phyloP scores from a whole-genome alignment of 2,113 vertebrate genomes.

The Pollimyrus isidori region DNA sequence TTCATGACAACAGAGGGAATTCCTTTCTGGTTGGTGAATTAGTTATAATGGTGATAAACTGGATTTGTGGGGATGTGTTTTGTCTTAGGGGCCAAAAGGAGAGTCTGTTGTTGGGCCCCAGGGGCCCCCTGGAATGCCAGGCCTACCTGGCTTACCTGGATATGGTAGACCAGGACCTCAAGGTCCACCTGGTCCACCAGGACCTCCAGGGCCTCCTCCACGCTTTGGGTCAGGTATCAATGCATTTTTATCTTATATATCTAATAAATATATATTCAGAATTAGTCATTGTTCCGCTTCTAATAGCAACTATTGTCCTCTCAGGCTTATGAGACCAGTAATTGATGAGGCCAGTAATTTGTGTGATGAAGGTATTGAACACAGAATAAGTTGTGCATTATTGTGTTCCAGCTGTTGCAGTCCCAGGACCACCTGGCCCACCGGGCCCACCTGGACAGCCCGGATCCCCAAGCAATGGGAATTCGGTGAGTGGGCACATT shows the following conservation, averaged over 20 bases:
- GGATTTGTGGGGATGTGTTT: not conserved
- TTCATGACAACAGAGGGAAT: not conserved
- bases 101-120: constrained; percentile 70
- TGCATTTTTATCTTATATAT: not conserved
- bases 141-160: constrained; percentile 75
- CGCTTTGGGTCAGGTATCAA: constrained; percentile 66
- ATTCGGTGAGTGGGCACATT: constrained; percentile 59
- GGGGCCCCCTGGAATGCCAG: constrained; percentile 75
- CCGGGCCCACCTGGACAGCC: constrained; percentile 76
- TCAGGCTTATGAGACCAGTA: not conserved
- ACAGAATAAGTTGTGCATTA: constrained; percentile 13
- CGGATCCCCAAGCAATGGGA: constrained; percentile 61
- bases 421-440: constrained; percentile 80
- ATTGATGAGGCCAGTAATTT: not conserved
- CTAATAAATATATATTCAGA: not conserved
- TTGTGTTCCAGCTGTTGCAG: constrained; percentile 55
- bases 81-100: constrained; percentile 81
- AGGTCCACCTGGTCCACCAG: constrained; percentile 76
- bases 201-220: constrained; percentile 56
- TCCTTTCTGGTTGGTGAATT: not conserved
- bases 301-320: not conserved
- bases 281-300: not conserved
- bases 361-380: not conserved
- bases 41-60: not conserved
- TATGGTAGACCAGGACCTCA: constrained; percentile 73